Percentiles rank a stretch among this genome's conserved stretches.
These are phyloP conservation scores for Apoda limacodes DNA, from an alignment of 2,888 invertebrate species.

Conservation along the genomic window DNA sequence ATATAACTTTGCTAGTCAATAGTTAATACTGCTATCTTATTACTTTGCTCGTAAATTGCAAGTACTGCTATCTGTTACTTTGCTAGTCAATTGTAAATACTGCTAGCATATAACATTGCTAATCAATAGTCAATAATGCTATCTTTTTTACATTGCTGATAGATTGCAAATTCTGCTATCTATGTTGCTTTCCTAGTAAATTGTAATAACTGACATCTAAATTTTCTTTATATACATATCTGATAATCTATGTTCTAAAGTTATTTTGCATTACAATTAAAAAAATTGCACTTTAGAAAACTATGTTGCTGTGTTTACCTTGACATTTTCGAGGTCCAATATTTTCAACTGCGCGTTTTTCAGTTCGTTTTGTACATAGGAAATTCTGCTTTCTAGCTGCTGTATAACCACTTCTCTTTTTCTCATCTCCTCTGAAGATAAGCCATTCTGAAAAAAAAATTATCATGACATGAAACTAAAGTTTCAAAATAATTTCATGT, in stretches of 20 bases:
- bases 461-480: background rate
- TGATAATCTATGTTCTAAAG: background rate
- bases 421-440: conserved; percentile 30
- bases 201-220: background rate
- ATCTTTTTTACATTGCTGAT: too few species aligned
- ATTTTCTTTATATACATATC: background rate
- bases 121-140: too few species aligned
- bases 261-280: too few species aligned
- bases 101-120: too few species aligned
- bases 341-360: conserved; percentile 59
- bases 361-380: conserved; percentile 36
- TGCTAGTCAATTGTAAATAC: too few species aligned
- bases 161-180: too few species aligned
- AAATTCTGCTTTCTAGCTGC: conserved; percentile 38
- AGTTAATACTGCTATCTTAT: too few species aligned
- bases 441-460: conserved; percentile 26
- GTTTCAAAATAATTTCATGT: too few species aligned
- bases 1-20: too few species aligned
- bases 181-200: too few species aligned
- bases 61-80: too few species aligned
- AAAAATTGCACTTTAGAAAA: background rate
- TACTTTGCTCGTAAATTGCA: too few species aligned
- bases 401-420: conserved; percentile 33
- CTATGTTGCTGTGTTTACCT: conserved; percentile 25
- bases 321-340: conserved; percentile 50